Base-by-base conservation (phyloP, 2,888 invertebrate species). In the Brachypalpus laphriformis region DNA sequence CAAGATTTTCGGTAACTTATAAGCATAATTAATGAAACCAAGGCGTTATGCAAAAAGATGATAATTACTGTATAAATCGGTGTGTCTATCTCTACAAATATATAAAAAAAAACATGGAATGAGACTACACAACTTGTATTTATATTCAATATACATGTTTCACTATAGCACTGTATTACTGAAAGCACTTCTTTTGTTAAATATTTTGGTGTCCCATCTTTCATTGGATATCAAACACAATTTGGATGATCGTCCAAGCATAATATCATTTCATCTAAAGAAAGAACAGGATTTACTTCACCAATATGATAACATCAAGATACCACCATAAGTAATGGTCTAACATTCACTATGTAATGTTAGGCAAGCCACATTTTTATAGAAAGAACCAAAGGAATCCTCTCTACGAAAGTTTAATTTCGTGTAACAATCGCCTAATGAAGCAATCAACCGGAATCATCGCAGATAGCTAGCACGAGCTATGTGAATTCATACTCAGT, bases 361-460 rank as follows among this genome's bases (percentile, higher is more conserved):
- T n/a, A 11, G 63, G 47, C 63, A 49, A 31, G 47, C 47, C 20
- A 34, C 63, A 47, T 49, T 65, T 31, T 34, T 31, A 49, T 3
- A 45, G 34, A 49, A 49, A 49, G 63, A 34, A 61, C 14, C 9
- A 14, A 42, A 4, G 28, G 61, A 45, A 61, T 45, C 45, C 61
- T 61, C 61, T 61, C 45, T 28, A 16, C n/a, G 28, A 25, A 63
- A 71, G 78, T 78, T 71, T 51, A 78, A 78, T 78, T 65, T 71
- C 25, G 63, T 71, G 78, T 78, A 78, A 78, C 78, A 78, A 78
- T 78, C 71, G 78, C 45, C 49, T 71, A 65, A 71, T 78, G 71
- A 78, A 71, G 78, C 78, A 78, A 78, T 78, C 78, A 71, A 49
- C 78, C 34, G 78, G 78, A 78, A 78, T 65, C 71, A 63, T 71